phyloP scores from a whole-genome alignment of 2,888 invertebrate genomes.

The Hybos culiciformis region DNA sequence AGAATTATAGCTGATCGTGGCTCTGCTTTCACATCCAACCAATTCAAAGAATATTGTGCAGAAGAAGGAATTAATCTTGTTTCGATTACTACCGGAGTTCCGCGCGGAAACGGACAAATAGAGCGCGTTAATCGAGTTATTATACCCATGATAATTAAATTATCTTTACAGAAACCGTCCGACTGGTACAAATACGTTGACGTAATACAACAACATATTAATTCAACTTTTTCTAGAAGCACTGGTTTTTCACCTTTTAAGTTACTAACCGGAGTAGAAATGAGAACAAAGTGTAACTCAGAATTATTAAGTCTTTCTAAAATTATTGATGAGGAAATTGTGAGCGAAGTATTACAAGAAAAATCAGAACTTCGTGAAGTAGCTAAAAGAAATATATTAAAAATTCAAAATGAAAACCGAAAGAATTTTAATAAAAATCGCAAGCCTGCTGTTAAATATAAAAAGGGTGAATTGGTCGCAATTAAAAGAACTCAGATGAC shows the following conservation, averaged over 20 bases:
- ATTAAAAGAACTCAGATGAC: no score
- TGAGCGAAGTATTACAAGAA: constrained; percentile 1
- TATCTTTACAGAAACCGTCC: no score
- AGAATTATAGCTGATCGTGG: no score
- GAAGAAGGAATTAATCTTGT: constrained; percentile 20
- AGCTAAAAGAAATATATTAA: constrained; percentile 6
- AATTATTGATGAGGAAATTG: constrained; percentile 4
- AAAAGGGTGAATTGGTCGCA: no score
- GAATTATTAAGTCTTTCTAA: no score
- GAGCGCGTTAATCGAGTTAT: no score
- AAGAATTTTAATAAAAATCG: constrained; percentile 6
- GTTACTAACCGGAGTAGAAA: constrained; percentile 12
- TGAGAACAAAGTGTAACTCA: no score
- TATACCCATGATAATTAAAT: no score
- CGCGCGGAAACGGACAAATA: no score
- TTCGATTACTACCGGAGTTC: constrained; percentile 19
- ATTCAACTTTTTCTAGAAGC: constrained; percentile 20
- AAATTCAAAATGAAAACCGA: constrained; percentile 8
- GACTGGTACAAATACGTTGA: no score
- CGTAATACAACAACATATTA: constrained; percentile 19
- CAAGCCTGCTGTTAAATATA: no score
- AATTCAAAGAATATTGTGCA: constrained; percentile 22
- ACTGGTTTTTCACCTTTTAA: constrained; percentile 11
- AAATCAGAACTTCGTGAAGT: constrained; percentile 7
- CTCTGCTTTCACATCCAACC: no score